Base-by-base conservation (phyloP, 2,797 vertebrate genomes). In the Apogon hyalosoma region DNA sequence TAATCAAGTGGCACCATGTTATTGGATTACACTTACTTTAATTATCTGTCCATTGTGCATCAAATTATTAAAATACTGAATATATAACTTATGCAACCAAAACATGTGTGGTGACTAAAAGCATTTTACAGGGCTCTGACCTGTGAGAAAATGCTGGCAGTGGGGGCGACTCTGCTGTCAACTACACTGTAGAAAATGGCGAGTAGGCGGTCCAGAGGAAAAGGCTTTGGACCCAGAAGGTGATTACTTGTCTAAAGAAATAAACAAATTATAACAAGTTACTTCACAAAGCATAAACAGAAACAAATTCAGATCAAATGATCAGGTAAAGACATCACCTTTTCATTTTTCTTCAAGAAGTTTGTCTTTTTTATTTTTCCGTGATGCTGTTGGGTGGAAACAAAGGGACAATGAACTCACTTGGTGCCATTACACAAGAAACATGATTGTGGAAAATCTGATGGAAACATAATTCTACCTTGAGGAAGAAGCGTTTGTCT, bases 171-270 rank as follows among this genome's bases (percentile, higher is more conserved):
- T 87, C 96, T 94, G 85, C 93, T 97, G 90, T 99, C 98, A 85
- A 99, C 97, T 41, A 99, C 96, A 19, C 97, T 98, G 87, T 99
- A 97, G 58, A 99, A 93, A 85, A 99, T 97, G 42, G 98, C 98
- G 54, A 99, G 90, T 73, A 99, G 86, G 53, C 98, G 95, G 90
- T 99, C 97, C 83, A 99, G 80, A 41, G 97, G 95, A 87, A 99
- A 99, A 1, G 96, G 94, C 84, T 98, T 99, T 11, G 97, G 97
- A 3, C 98, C 97, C 45, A 98, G 93, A 12, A 99, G 95, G 82
- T 99, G 98, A 91, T 97, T 99, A 87, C 96, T 98, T 4, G 96
- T 98, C 98, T 99, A 73, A 8, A 78, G 15, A 43, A 12, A 41
- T 4, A 13, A 5, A 12, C 3, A 9, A 2, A 42, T 55, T 4